phyloP scores from a whole-genome alignment of 2,888 invertebrate genomes.

The Pardosa pseudoannulata region DNA sequence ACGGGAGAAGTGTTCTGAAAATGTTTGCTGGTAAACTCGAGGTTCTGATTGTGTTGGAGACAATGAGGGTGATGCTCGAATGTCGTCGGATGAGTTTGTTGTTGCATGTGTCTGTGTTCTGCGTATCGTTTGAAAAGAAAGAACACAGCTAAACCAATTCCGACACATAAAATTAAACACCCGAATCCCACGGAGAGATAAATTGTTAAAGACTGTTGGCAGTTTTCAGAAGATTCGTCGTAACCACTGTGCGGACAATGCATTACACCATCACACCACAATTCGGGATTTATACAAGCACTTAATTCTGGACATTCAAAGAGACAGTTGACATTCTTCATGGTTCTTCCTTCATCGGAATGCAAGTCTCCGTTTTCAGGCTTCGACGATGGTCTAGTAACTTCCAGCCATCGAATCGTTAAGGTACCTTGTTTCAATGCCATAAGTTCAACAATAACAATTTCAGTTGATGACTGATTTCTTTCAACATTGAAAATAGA shows the following conservation, averaged over 20 bases:
- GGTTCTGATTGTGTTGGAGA: slow-evolving; percentile 59
- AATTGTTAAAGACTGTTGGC: slow-evolving; percentile 78
- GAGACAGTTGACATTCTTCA: slow-evolving; percentile 81
- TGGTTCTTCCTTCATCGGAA: slow-evolving; percentile 72
- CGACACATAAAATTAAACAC: slow-evolving; percentile 32
- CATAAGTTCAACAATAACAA: slow-evolving; percentile 75
- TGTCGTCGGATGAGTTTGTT: slow-evolving; percentile 52
- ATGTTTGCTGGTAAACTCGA: slow-evolving; percentile 50
- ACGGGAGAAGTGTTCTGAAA: slow-evolving; percentile 51
- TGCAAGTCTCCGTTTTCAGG: slow-evolving; percentile 64
- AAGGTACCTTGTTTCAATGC: slow-evolving; percentile 53
- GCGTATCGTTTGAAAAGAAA: slow-evolving; percentile 45
- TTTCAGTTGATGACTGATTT: slow-evolving; percentile 75
- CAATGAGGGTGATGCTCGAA: slow-evolving; percentile 52
- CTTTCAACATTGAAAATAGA: background rate
- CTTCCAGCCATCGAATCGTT: slow-evolving; percentile 72
- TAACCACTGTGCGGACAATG: slow-evolving; percentile 87
- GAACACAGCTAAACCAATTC: slow-evolving; percentile 28
- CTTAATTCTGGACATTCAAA: slow-evolving; percentile 88
- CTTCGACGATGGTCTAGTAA: slow-evolving; percentile 67
- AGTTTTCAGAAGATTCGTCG: slow-evolving; percentile 79
- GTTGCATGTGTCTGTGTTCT: slow-evolving; percentile 30
- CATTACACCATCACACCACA: slow-evolving; percentile 88
- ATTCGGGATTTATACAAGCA: slow-evolving; percentile 86
- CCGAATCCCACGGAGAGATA: slow-evolving; percentile 61